Conservation (phyloP, 2,113 vertebrate species). For the Gobio gobio region DNA sequence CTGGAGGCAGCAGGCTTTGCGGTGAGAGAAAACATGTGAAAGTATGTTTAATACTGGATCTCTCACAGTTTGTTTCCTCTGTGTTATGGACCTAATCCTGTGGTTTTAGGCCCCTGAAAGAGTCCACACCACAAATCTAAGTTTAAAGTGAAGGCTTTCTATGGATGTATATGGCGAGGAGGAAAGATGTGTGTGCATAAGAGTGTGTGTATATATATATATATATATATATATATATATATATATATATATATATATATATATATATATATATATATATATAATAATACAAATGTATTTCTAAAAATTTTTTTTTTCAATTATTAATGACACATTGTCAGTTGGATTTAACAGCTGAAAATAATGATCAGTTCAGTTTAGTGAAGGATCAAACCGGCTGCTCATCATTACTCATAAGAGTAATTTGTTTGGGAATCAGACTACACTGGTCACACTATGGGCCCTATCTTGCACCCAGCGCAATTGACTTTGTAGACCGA, state of each 20-base stretch:
- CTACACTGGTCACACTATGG: too few species aligned
- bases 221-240: not conserved
- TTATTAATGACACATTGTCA: too few species aligned
- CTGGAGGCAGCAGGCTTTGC: conserved; percentile 58
- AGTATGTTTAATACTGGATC: conserved; percentile 57
- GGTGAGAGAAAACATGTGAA: conserved; percentile 63
- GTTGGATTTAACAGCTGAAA: too few species aligned
- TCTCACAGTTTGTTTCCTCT: conserved; percentile 55
- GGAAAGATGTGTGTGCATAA: not conserved
- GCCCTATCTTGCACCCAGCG: too few species aligned
- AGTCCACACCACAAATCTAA: conserved; percentile 35
- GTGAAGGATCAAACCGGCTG: too few species aligned
- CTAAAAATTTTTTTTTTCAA: too few species aligned
- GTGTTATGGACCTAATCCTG: conserved; percentile 60
- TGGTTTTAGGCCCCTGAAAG: conserved; percentile 63
- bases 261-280: not conserved
- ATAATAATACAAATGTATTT: not conserved
- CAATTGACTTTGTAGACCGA: too few species aligned
- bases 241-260: not conserved
- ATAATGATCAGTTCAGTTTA: too few species aligned
- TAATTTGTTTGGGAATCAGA: too few species aligned
- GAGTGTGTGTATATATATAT: not conserved
- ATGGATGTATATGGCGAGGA: not conserved
- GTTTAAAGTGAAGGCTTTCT: conserved; percentile 7
- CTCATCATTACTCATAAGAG: too few species aligned